Conservation (phyloP, 2,797 vertebrate species). For the Chiroxiphia lanceolata region DNA sequence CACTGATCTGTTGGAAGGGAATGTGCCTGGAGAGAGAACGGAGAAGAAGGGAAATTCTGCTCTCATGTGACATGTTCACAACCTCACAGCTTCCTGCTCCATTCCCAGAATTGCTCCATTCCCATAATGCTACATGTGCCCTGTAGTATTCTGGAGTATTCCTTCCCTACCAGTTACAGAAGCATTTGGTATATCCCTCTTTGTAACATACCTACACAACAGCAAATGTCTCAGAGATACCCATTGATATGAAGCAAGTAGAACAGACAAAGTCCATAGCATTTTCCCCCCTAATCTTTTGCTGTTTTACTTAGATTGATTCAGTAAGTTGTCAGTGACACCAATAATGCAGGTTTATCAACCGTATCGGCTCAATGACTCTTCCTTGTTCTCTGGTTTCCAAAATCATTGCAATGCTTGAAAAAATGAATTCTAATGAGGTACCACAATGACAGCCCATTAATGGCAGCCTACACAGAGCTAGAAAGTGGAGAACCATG, state of each 20-base stretch:
- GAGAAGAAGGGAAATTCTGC: not conserved
- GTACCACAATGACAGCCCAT: not conserved
- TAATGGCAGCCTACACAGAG: not conserved
- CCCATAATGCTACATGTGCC: not conserved
- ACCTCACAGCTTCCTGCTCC: not conserved
- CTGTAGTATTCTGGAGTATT: not conserved
- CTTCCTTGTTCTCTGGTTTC: not conserved
- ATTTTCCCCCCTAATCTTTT: not conserved
- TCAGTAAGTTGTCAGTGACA: not conserved
- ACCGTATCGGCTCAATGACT: not conserved
- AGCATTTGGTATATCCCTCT: not conserved
- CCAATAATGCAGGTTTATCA: not conserved
- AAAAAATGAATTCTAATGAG: conserved; percentile 1
- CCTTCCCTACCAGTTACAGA: not conserved
- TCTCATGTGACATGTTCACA: not conserved
- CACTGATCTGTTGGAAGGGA: not conserved
- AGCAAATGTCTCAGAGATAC: not conserved
- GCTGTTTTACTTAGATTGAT: not conserved
- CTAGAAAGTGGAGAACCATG: not conserved
- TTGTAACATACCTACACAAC: not conserved
- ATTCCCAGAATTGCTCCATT: not conserved
- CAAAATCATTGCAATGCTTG: not conserved
- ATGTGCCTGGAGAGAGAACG: not conserved
- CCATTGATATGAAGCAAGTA: not conserved
- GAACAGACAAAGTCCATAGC: not conserved